A percentile compares a stretch with the other conserved stretches of the same genome.
phyloP scores from a whole-genome alignment of 2,113 vertebrate genomes.

The Xerus inauris region DNA sequence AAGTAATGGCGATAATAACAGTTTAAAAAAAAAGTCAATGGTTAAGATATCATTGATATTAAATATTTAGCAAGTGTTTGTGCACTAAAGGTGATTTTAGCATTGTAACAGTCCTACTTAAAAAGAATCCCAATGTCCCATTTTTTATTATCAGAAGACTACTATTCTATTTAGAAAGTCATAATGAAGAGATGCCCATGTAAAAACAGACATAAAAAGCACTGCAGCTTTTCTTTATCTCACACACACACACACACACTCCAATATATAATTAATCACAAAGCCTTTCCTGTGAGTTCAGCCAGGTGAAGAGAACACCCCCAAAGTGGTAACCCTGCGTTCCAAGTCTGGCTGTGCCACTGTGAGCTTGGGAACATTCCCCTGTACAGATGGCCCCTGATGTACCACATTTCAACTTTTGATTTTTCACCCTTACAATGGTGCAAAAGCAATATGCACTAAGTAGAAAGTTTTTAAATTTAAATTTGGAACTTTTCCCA shows the following conservation, averaged over 20 bases:
- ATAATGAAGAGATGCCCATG: neutral
- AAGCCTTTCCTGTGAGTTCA: neutral
- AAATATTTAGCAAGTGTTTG: constrained; percentile 53
- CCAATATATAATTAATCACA: neutral
- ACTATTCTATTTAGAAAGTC: neutral
- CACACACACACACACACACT: accelerated
- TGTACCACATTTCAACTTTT: neutral
- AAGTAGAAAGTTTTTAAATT: neutral
- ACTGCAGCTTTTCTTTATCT: neutral
- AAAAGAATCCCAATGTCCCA: neutral
- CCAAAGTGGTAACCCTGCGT: too few species aligned
- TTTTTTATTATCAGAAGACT: constrained; percentile 21
- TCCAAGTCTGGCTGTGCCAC: neutral
- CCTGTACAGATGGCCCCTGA: too few species aligned
- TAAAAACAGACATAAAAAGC: neutral
- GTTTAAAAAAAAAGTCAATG: too few species aligned
- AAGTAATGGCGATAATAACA: neutral
- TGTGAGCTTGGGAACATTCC: neutral
- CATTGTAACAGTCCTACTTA: neutral
- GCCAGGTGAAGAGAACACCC: too few species aligned
- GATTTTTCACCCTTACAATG: neutral
- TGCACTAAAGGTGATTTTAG: neutral
- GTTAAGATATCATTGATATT: neutral
- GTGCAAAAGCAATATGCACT: neutral
- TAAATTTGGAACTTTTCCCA: neutral